Evolutionary conservation across 2,113 vertebrate species (phyloP), one percentile per base, ranked within the genome.

Genomic region (Sorex araneus): DNA sequence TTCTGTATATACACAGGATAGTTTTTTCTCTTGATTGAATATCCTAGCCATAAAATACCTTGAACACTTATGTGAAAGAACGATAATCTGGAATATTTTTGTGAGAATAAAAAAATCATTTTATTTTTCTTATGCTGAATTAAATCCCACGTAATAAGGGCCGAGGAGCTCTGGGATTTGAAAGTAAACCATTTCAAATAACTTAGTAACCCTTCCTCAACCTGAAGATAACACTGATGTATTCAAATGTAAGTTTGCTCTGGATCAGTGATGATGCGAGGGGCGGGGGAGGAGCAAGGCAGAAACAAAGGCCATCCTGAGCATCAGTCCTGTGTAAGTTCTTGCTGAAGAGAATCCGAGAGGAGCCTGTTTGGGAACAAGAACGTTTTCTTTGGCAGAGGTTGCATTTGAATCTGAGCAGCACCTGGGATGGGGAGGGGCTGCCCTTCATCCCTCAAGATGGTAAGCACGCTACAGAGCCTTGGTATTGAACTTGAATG

Each of bases 121-220:
- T 79, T 85, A 81, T 69, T 91, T 93, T 75, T 83, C 40, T 94
- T 90, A 50, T 92, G 94, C 45, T 90, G 45, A 88, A 90, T 83
- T 89, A 85, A 79, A 82, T 25, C 60, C 60, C 69, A 87, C 34
- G 57, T 87, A 75, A 75, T 74, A 11, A 30, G 75, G 83, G 3
- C 81, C 86, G 23, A 28, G 63, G 63, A 64, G 70, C 81, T 94
- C 85, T 34, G 66, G 47, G 47, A 83, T 71, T 79, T 87, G 57
- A 71, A 79, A 80, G 89, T 86, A 81, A 95, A 70, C 69, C 45
- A 84, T 94, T 93, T 92, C 19, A 27, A 77, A 12, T 96, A 66
- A 69, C 34, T 69, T 89, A 40, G 43, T 40, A 87, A 21, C 54
- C 32, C 47, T 50, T 90, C 63, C 90, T 70, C 73, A 71, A 84